These are phyloP conservation scores for Drosophila mayri DNA, from an alignment of 1,140 invertebrate species.

Conservation along the genomic window DNA sequence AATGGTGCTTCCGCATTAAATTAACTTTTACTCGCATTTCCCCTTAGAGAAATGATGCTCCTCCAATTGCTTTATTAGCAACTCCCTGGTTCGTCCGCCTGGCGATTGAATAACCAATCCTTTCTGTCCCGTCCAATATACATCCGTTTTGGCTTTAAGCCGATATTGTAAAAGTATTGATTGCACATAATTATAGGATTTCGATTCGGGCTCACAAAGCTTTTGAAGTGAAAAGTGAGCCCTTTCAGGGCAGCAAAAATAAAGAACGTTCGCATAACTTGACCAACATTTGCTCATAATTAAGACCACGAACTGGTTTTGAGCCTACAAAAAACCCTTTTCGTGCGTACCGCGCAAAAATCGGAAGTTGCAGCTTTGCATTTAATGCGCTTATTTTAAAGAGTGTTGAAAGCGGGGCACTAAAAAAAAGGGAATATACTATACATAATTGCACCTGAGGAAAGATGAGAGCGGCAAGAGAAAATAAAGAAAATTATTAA, in stretches of 20 bases:
- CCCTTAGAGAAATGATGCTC: background rate
- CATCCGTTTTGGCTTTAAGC: conserved; percentile 70
- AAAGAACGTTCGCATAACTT: conserved; percentile 54
- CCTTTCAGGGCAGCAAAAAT: conserved; percentile 11
- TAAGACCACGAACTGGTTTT: conserved; percentile 70
- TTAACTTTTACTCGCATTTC: background rate
- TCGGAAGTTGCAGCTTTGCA: conserved; percentile 78
- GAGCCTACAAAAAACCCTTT: conserved; percentile 12
- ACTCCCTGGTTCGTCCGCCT: background rate
- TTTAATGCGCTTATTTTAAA: conserved; percentile 79
- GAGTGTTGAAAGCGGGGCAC: conserved; percentile 71
- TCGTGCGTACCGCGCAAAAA: conserved; percentile 67
- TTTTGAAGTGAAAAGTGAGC: conserved; percentile 57
- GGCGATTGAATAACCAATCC: background rate
- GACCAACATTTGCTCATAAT: conserved; percentile 75
- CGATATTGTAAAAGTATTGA: conserved; percentile 76
- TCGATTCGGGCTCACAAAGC: conserved; percentile 43
- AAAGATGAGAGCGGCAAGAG: background rate
- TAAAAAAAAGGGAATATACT: conserved; percentile 18
- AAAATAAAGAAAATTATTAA: conserved; percentile 5
- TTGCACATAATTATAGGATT: conserved; percentile 82
- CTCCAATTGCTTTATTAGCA: conserved; percentile 66
- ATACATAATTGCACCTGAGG: conserved; percentile 10
- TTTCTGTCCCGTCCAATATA: conserved; percentile 5
- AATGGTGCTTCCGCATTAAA: conserved; percentile 43